A percentile compares a stretch with the other conserved stretches of the same genome.
Conservation (phyloP, 37 sponge, comb jelly and placozoan genomes). For the Cliona cf. orientalis region DNA sequence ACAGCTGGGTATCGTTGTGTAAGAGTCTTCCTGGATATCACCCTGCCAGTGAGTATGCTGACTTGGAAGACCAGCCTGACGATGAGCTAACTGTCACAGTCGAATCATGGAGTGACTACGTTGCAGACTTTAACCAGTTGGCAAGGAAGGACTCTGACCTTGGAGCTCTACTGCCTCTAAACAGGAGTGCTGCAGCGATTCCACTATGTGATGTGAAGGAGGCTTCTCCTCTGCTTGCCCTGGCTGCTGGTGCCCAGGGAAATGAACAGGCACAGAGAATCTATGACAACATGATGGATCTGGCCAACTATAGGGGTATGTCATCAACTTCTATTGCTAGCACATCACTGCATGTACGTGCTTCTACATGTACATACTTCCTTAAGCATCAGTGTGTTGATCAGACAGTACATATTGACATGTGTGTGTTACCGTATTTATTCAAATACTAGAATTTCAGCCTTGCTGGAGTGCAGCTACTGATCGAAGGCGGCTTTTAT, state of each 20-base stretch:
- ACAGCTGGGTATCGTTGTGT: slow-evolving; percentile 52
- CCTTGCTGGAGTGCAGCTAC: not conserved
- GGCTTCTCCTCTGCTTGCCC: slow-evolving; percentile 28
- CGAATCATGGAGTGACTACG: slow-evolving; percentile 12
- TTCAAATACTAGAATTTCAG: too few species aligned
- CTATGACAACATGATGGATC: slow-evolving; percentile 59
- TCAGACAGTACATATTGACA: not conserved
- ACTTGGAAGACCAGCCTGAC: not conserved
- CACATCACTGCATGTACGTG: not conserved
- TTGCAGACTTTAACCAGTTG: slow-evolving; percentile 2
- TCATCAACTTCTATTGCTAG: too few species aligned
- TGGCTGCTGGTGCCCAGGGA: slow-evolving; percentile 39
- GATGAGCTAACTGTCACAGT: not conserved
- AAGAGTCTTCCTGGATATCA: slow-evolving; percentile 14
- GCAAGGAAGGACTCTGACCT: not conserved
- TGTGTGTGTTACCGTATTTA: too few species aligned
- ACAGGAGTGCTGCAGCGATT: not conserved
- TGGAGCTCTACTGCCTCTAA: not conserved
- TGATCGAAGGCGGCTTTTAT: too few species aligned
- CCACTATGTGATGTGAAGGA: not conserved
- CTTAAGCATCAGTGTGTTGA: too few species aligned
- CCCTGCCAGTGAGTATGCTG: not conserved
- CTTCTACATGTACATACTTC: not conserved
- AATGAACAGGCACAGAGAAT: slow-evolving; percentile 33
- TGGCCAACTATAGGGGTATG: slow-evolving; percentile 47